Base-by-base conservation (phyloP, 2,888 invertebrate species). In the Odontomyia ornata region DNA sequence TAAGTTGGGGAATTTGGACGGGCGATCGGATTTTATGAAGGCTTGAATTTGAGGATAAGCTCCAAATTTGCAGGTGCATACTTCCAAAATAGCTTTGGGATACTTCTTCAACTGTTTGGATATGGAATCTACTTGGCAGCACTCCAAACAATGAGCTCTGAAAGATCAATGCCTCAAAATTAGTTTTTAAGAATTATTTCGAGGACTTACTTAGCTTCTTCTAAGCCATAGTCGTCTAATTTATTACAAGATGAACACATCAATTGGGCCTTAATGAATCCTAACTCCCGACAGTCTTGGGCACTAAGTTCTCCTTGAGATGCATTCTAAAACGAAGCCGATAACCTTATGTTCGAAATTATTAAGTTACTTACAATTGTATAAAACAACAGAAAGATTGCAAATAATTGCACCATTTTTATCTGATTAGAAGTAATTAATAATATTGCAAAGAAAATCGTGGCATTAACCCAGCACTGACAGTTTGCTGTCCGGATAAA, bases 11-110 rank as follows among this genome's bases (percentile, higher is more conserved):
- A 96, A 98, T 86, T 96, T 94, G 1, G 91, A 90, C 7, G 96
- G 96, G 82, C 93, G 89, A 80, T 97, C 95, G 86, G 98, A 95
- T 86, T 97, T 98, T 72, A 98, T 94, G 85, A 99, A 99, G 21
- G 99, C 99, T 89, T 98, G 96, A 82, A 98, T 97, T 89, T 99
- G 98, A 56, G 99, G 98, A 90, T 96, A 99, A 7, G 96, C 94
- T 78, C 97, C 96, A 89, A 99, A 97, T 89, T 99, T 99, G 88
- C 99, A 99, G 72, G 97, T 97, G 85, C 99, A 99, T 5, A 99
- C 97, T 89, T 98, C 97, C 57, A 99, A 88, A 77, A 96, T 91
- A 0, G 98, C 99, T 84, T 92, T 94, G 0, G 97, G 94, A 86
- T 96, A 99, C 77, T 93, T 92, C 88, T 93, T 93, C 13, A 89